Base-by-base conservation (phyloP, 2,113 vertebrate species). In the Prionailurus viverrinus region DNA sequence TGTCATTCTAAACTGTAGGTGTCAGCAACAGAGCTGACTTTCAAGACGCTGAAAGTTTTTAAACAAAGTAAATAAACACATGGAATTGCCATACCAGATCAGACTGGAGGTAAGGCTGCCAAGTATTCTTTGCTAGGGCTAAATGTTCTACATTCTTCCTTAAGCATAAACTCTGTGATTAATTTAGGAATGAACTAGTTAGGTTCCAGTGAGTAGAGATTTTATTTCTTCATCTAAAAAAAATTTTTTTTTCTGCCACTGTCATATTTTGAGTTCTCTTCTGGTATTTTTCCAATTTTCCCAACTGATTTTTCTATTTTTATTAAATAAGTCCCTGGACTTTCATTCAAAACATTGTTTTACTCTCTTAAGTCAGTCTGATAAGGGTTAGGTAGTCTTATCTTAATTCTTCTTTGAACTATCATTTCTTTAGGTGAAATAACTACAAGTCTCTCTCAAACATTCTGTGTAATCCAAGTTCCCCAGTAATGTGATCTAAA, bases 281-380 rank as follows among this genome's bases (percentile, higher is more conserved):
- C 63, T 81, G 74, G 33, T 82, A 5, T 15, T 79, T 88, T 83
- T 45, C 63, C 25, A 76, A 3, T 73, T 88, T 92, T n/a, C 61
- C 78, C 8, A 95, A 89, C 91, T 65, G 36, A 97, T 33, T 76
- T 74, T 36, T 80, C 55, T 80, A 51, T 85, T 68, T 94, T 83
- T 74, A 91, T 88, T 96, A 89, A 88, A 89, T 94, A 97, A 93
- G 58, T 94, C 48, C 91, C n/a, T 25, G n/a, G 66, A 95, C 31
- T 89, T 94, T 86, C 65, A 21, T 95, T 85, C 23, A 84, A 78
- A 91, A 83, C 21, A 80, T 58, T 1, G n/a, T 58, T 69, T 87
- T 55, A 27, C 12, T 94, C 45, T 86, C 61, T 71, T 79, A 69
- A 11, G 74, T 74, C 51, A 81, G 25, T 45, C 90, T 18, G 29